Evolutionary conservation across 2,797 vertebrate species (phyloP).

Genomic region (Gobionotothen gibberifrons): DNA sequence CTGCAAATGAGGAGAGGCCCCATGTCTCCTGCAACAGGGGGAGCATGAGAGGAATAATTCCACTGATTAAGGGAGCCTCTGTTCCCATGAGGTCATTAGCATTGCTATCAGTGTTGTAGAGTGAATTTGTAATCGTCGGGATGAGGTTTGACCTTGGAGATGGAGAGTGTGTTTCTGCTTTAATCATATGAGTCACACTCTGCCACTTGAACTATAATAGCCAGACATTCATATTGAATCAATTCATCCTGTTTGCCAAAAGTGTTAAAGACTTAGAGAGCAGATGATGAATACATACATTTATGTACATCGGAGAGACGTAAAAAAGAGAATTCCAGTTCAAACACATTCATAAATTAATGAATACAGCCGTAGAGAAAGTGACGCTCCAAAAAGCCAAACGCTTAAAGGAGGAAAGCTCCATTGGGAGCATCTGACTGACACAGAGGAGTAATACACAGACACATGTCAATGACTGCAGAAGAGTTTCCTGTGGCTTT

Average conservation of each 20-base stretch:
- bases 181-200: constrained; percentile 38
- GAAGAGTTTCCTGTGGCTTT: constrained; percentile 16
- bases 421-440: constrained; percentile 2
- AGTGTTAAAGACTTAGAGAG: background rate
- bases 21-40: constrained; percentile 50
- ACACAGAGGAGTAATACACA: constrained; percentile 7
- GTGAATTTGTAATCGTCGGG: constrained; percentile 47
- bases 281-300: background rate
- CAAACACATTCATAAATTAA: background rate
- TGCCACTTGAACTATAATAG: constrained; percentile 8
- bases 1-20: constrained; percentile 65
- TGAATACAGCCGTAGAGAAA: background rate
- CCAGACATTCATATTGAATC: background rate
- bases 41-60: constrained; percentile 49
- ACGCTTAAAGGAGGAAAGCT: background rate
- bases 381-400: background rate
- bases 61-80: constrained; percentile 41
- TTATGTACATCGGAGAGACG: background rate
- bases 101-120: constrained; percentile 44
- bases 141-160: constrained; percentile 56
- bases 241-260: too few relatives aligned
- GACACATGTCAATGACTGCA: constrained; percentile 12
- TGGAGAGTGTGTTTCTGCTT: constrained; percentile 28
- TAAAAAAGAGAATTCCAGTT: constrained; percentile 9
- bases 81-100: constrained; percentile 50